These are phyloP conservation scores for Hemaris fuciformis DNA, from an alignment of 2,888 invertebrate genomes.

Conservation along the genomic window DNA sequence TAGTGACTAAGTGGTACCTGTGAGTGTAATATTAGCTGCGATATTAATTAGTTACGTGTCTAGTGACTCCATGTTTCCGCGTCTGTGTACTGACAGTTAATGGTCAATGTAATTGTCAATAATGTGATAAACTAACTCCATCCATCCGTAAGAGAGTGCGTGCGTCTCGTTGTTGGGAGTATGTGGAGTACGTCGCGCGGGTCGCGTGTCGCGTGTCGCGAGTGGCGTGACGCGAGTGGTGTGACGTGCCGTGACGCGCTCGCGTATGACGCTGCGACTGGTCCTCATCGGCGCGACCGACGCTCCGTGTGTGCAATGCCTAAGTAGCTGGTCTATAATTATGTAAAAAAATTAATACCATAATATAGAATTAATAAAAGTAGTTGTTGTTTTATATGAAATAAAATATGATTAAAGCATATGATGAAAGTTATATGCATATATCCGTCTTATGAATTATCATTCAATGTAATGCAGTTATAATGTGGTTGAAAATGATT, in stretches of 20 bases:
- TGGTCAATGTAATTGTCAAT: constrained; percentile 1
- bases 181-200: neutral
- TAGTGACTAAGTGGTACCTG: neutral
- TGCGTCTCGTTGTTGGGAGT: neutral
- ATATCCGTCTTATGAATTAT: constrained; percentile 80
- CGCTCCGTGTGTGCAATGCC: constrained; percentile 52
- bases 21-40: neutral
- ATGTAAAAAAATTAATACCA: constrained; percentile 58
- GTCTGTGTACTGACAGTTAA: neutral
- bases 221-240: neutral
- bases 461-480: constrained; percentile 62
- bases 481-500: constrained; percentile 74
- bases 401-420: constrained; percentile 72
- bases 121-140: constrained; percentile 8
- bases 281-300: constrained; percentile 27
- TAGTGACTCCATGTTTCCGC: neutral
- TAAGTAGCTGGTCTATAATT: constrained; percentile 64
- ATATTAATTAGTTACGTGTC: neutral
- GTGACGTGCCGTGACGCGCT: neutral
- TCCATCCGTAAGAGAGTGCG: constrained; percentile 4
- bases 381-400: constrained; percentile 81
- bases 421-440: constrained; percentile 75
- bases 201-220: neutral
- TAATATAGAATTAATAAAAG: constrained; percentile 66
- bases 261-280: constrained; percentile 14